These are phyloP conservation scores for Drosophila emarginata DNA, from an alignment of 2,888 invertebrate genomes.

Conservation along the genomic window DNA sequence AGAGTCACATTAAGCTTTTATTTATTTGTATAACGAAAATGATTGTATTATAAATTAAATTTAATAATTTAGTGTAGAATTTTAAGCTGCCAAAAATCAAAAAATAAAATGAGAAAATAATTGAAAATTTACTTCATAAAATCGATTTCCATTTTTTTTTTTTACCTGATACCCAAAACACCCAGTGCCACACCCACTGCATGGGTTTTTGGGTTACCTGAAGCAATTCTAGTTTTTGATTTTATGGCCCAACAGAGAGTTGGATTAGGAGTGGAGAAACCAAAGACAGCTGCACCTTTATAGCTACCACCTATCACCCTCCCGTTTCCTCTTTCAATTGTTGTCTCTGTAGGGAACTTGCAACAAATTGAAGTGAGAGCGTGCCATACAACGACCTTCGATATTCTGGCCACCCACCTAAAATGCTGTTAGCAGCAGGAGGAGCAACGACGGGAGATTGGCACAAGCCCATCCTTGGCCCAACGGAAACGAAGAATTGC, in stretches of 20 bases:
- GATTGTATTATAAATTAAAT: slow-evolving; percentile 21
- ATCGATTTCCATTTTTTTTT: background rate
- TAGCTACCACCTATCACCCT: background rate
- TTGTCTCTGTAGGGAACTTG: slow-evolving; percentile 1
- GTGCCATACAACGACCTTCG: slow-evolving; percentile 11
- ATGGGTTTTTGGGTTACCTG: slow-evolving; percentile 26
- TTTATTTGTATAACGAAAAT: slow-evolving; percentile 42
- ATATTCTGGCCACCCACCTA: slow-evolving; percentile 42
- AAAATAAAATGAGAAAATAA: slow-evolving; percentile 18
- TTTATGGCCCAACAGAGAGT: slow-evolving; percentile 17
- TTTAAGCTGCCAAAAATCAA: slow-evolving; percentile 3
- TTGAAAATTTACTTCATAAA: slow-evolving; percentile 30
- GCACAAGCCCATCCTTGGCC: slow-evolving; percentile 53
- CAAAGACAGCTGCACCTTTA: slow-evolving; percentile 14
- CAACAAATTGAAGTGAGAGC: slow-evolving; percentile 4
- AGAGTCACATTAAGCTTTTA: slow-evolving; percentile 41
- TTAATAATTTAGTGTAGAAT: slow-evolving; percentile 33
- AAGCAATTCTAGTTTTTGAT: slow-evolving; percentile 1
- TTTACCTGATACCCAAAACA: slow-evolving; percentile 22
- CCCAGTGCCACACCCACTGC: background rate
- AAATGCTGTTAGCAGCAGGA: background rate
- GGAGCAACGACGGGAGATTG: slow-evolving; percentile 50
- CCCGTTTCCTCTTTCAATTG: slow-evolving; percentile 13
- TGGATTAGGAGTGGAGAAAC: slow-evolving; percentile 51
- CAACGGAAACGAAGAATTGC: slow-evolving; percentile 18